These are phyloP conservation scores for Berghia stephanieae DNA, from an alignment of 1,140 invertebrate species.

Conservation along the genomic window DNA sequence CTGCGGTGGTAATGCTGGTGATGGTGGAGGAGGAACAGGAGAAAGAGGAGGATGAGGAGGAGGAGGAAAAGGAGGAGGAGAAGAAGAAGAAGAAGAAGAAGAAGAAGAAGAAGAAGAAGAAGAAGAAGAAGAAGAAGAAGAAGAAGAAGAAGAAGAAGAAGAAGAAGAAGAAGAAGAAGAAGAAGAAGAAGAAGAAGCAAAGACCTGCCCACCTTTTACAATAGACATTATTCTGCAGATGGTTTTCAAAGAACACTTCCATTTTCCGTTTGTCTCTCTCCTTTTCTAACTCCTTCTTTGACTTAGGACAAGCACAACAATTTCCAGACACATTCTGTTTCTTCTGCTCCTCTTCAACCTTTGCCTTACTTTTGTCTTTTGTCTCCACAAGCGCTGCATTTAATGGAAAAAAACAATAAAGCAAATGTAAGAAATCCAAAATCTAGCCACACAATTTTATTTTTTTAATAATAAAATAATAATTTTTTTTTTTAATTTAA, in stretches of 20 bases:
- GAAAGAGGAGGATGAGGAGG: background rate
- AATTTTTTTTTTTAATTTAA: slow-evolving; percentile 2
- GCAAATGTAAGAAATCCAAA: background rate
- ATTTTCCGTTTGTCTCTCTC: slow-evolving; percentile 11
- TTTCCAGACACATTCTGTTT: background rate
- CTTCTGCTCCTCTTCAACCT: background rate
- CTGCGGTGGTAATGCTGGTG: background rate
- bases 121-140: too few species aligned
- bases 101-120: background rate
- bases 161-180: too few species aligned
- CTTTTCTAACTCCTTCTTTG: background rate
- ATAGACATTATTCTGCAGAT: slow-evolving; percentile 19
- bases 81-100: slow-evolving; percentile 22
- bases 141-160: too few species aligned
- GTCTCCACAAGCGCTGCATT: background rate
- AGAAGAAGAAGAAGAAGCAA: background rate
- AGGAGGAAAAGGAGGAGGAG: background rate
- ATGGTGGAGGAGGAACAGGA: background rate
- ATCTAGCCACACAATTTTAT: too few species aligned
- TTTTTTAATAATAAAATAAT: background rate
- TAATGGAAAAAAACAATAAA: background rate
- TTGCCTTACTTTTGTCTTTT: background rate
- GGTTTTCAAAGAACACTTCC: slow-evolving; percentile 12
- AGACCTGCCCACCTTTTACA: slow-evolving; percentile 22
- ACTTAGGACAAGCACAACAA: slow-evolving; percentile 26